Conservation (phyloP, 1,140 invertebrate genomes). For the Dolichoris vasculosae region DNA sequence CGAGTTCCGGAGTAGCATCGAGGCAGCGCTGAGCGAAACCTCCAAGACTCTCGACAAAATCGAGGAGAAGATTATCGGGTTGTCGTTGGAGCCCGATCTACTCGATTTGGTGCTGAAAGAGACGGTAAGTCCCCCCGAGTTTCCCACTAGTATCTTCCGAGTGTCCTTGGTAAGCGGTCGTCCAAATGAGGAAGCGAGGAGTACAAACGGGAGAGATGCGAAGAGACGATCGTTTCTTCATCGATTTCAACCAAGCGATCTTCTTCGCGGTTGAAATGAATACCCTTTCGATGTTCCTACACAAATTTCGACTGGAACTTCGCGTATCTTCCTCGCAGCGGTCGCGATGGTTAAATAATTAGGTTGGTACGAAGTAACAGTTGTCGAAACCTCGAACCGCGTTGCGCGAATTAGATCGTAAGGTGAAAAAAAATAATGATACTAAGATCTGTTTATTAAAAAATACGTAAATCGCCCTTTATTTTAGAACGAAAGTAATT, state of each 20-base stretch:
- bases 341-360: too few species aligned
- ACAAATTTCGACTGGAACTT: not conserved
- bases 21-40: constrained; percentile 6
- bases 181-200: constrained; percentile 22
- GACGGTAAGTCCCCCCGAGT: constrained; percentile 60
- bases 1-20: constrained; percentile 29
- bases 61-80: constrained; percentile 56
- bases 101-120: constrained; percentile 63
- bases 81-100: not conserved
- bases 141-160: not conserved
- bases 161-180: not conserved
- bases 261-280: too few species aligned
- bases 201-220: not conserved
- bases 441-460: too few species aligned
- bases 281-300: too few species aligned
- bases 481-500: too few species aligned
- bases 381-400: not conserved
- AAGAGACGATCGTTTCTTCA: not conserved
- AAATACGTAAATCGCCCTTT: too few species aligned
- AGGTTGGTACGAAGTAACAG: not conserved
- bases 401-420: not conserved
- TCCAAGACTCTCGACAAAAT: constrained; percentile 55
- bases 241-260: too few species aligned
- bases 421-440: too few species aligned
- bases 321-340: not conserved